Percentiles rank a stretch among this genome's conserved stretches.
phyloP scores from a whole-genome alignment of 1,140 invertebrate genomes.

The Caerostris extrusa region DNA sequence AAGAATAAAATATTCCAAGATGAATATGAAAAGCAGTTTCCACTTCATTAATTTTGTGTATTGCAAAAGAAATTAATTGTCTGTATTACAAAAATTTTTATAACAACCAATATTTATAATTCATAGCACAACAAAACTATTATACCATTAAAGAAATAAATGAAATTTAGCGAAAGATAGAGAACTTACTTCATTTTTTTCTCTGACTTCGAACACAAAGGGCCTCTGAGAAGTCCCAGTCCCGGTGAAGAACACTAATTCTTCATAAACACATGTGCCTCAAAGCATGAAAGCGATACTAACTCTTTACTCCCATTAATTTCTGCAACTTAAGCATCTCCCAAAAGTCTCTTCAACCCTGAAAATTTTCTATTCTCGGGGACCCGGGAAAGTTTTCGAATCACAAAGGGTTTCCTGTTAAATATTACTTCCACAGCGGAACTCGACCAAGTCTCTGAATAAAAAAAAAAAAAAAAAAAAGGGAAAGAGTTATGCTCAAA shows the following conservation, averaged over 20 bases:
- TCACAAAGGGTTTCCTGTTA: constrained; percentile 68
- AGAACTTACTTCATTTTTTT: too few species aligned
- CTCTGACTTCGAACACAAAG: too few species aligned
- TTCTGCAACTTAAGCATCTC: constrained; percentile 43
- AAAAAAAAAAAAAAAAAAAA: too few species aligned
- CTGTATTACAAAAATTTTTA: too few species aligned
- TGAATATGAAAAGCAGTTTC: too few species aligned
- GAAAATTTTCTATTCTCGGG: constrained; percentile 16
- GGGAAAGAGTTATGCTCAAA: not conserved
- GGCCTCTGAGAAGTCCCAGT: too few species aligned
- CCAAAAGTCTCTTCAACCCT: constrained; percentile 21
- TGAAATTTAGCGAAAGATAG: not conserved
- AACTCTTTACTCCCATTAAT: constrained; percentile 13
- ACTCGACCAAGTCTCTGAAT: constrained; percentile 42
- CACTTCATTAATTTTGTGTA: too few species aligned
- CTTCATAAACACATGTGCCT: constrained; percentile 3
- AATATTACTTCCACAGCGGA: constrained; percentile 62
- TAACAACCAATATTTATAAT: too few species aligned
- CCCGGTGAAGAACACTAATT: not conserved
- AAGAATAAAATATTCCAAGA: too few species aligned
- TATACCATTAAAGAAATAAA: too few species aligned
- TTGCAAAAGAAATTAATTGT: too few species aligned
- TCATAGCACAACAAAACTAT: too few species aligned
- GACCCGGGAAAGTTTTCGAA: not conserved
- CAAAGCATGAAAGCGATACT: constrained; percentile 15